Evolutionary conservation across 1,140 invertebrate species (phyloP).

Genomic region (Bombus affinis): DNA sequence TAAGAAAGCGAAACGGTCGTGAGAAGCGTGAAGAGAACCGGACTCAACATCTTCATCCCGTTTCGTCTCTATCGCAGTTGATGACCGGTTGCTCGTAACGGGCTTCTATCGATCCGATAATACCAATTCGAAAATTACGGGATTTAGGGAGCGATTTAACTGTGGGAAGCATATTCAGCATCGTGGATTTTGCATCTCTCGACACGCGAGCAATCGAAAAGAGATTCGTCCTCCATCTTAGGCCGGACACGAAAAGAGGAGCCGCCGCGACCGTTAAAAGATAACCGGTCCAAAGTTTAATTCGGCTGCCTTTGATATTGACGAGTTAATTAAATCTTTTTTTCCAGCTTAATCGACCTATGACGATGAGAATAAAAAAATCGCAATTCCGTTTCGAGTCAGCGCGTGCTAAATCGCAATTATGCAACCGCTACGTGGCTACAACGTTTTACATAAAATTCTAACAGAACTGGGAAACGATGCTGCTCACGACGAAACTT

Average conservation of each 20-base stretch:
- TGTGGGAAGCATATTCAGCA: conserved; percentile 1
- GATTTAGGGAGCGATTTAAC: neutral
- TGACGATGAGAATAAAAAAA: neutral
- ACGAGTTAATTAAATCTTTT: conserved; percentile 2
- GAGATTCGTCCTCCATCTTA: too few species aligned
- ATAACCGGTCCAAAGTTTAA: neutral
- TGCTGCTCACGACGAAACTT: conserved; percentile 75
- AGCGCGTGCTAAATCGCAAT: neutral
- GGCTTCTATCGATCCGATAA: neutral
- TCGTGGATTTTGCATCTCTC: conserved; percentile 12
- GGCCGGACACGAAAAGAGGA: too few species aligned
- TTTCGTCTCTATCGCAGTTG: neutral
- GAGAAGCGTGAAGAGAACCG: conserved; percentile 7
- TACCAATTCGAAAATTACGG: conserved; percentile 35
- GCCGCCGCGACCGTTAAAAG: neutral
- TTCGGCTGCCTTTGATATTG: neutral
- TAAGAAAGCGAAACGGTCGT: neutral
- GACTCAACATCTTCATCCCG: conserved; percentile 5
- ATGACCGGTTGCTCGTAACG: conserved; percentile 20
- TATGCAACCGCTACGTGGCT: neutral
- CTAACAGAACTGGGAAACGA: conserved; percentile 45
- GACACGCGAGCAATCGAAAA: neutral
- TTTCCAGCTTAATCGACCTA: too few species aligned
- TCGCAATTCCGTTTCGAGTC: neutral
- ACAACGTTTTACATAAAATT: conserved; percentile 17